A percentile compares a stretch with the other conserved stretches of the same genome.
These are phyloP conservation scores for Micropoecilia bifurca DNA, from an alignment of 2,797 vertebrate species.

Conservation along the genomic window DNA sequence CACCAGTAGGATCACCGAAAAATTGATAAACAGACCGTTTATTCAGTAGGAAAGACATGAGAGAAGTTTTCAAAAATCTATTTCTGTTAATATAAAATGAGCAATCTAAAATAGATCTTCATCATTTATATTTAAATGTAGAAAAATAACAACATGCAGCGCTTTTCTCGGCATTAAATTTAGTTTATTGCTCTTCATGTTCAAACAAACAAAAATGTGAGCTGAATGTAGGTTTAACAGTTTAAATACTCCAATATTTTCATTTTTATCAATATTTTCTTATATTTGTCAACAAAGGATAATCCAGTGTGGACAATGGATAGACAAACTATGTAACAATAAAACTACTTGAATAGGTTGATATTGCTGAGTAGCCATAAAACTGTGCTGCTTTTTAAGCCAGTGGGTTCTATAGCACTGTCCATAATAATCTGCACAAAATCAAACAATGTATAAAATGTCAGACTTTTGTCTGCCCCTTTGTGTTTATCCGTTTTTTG, in stretches of 20 bases:
- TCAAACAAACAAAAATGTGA: background rate
- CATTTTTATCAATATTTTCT: background rate
- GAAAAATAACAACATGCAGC: background rate
- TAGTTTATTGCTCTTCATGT: background rate
- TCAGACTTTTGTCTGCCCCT: background rate
- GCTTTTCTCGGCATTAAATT: background rate
- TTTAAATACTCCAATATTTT: background rate
- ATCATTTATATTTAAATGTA: background rate
- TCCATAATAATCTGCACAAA: background rate
- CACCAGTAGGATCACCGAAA: constrained; percentile 6
- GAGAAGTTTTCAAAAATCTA: background rate
- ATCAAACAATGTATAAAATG: background rate
- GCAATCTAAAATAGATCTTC: background rate
- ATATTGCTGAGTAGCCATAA: background rate
- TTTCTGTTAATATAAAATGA: background rate
- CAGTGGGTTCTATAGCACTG: background rate
- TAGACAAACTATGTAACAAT: background rate
- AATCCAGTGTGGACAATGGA: background rate
- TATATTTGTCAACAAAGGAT: background rate
- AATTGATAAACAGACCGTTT: constrained; percentile 21
- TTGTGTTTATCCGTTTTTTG: background rate
- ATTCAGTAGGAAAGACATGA: too few relatives aligned
- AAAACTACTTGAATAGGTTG: background rate
- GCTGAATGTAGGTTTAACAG: background rate
- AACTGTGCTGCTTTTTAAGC: background rate